A percentile compares a stretch with the other conserved stretches of the same genome.
These are phyloP conservation scores for Amiota communis DNA, from an alignment of 2,888 invertebrate species.

Conservation along the genomic window DNA sequence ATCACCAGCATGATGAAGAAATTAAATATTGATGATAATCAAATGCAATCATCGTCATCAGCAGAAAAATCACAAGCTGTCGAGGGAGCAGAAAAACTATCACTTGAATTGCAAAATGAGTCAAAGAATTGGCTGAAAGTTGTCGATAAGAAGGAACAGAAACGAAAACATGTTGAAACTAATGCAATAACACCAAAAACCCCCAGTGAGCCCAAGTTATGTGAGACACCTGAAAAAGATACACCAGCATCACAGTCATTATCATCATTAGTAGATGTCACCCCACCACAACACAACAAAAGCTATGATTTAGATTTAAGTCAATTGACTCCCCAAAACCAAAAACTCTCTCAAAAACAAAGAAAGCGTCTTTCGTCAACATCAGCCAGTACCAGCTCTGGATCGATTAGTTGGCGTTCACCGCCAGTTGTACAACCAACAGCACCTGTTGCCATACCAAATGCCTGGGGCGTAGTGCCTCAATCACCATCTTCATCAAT, in stretches of 20 bases:
- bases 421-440: constrained; percentile 38
- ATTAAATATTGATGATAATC: constrained; percentile 57
- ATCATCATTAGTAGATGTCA: constrained; percentile 23
- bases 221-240: constrained; percentile 44
- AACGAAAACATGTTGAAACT: constrained; percentile 69
- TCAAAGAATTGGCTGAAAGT: constrained; percentile 69
- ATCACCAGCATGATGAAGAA: constrained; percentile 69
- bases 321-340: constrained; percentile 64
- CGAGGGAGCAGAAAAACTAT: constrained; percentile 42
- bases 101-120: constrained; percentile 50
- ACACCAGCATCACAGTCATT: constrained; percentile 22
- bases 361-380: constrained; percentile 75
- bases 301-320: constrained; percentile 65
- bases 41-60: constrained; percentile 17
- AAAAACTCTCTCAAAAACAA: constrained; percentile 77
- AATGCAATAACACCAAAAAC: constrained; percentile 64
- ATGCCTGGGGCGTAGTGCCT: constrained; percentile 63
- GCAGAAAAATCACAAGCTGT: constrained; percentile 38
- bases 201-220: background rate
- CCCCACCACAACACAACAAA: constrained; percentile 44
- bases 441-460: constrained; percentile 56
- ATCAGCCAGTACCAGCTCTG: constrained; percentile 12
- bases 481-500: constrained; percentile 41
- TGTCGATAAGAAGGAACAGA: constrained; percentile 73
- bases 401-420: constrained; percentile 55